Evolutionary conservation across 2,888 invertebrate species (phyloP), one percentile per base, ranked within the genome.

Genomic region (Seira ritae): DNA sequence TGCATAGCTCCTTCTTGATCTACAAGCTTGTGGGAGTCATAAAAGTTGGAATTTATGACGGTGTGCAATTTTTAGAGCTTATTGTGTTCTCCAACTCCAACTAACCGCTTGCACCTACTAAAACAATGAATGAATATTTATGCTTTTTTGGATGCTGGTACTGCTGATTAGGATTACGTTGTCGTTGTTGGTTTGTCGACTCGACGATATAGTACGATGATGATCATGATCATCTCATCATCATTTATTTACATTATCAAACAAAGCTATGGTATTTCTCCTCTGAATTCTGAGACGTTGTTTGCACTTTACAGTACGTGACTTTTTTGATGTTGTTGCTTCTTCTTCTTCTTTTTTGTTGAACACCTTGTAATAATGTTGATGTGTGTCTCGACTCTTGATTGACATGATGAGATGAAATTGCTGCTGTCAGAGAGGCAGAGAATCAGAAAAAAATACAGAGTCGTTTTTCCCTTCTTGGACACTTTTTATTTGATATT

Each of bases 221-320:
- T 31, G 31, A 31, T 8, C 3, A 31, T 31, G 31, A 31, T 31
- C 31, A 31, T 69, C 20, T 42, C 20, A 19, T 69, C 17, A 10
- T 69, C 46, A 24, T 19, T n/a, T 55, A 50, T 42, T 17, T 70
- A 15, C 8, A 71, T 71, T 50, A 71, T 71, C 42, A 55, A 50
- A 12, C 22, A 22, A 22, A 22, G 17, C 50, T 66, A 17, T 22
- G 50, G n/a, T n/a, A n/a, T n/a, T n/a, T n/a, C n/a, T n/a, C n/a
- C n/a, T n/a, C n/a, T n/a, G n/a, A n/a, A n/a, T n/a, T n/a, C n/a
- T n/a, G n/a, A n/a, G n/a, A n/a, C n/a, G n/a, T n/a, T 50, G 50
- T n/a, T n/a, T 50, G 50, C 12, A 15, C 12, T 50, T 50, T 15
- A 3, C 17, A 8, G 50, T 12, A 50, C 50, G 50, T 50, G 50